phyloP scores from a whole-genome alignment of 2,888 invertebrate genomes.

The Torymus aiolomorphi region DNA sequence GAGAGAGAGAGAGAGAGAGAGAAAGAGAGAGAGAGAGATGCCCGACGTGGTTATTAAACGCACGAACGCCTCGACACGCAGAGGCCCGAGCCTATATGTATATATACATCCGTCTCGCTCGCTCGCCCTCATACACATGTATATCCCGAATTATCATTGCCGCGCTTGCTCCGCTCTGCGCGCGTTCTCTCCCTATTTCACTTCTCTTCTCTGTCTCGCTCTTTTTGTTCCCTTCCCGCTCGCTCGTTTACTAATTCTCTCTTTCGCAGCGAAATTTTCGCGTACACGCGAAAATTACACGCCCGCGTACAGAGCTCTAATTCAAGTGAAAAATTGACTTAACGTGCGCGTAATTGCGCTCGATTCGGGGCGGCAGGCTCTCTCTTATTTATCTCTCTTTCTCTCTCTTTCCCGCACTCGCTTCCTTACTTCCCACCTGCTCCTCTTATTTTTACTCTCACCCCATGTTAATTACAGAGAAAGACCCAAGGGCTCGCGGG shows the following conservation, averaged over 20 bases:
- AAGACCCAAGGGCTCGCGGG: background rate
- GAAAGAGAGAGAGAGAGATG: constrained; percentile 22
- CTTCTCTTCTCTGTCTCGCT: constrained; percentile 27
- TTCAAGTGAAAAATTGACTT: constrained; percentile 40
- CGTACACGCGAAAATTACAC: constrained; percentile 21
- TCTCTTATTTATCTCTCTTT: background rate
- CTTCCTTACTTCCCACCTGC: too few relatives aligned
- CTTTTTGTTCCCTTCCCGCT: constrained; percentile 1
- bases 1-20: background rate
- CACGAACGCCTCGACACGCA: constrained; percentile 59
- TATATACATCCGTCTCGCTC: constrained; percentile 13
- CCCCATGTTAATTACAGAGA: constrained; percentile 1
- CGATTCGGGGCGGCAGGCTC: constrained; percentile 1
- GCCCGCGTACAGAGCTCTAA: constrained; percentile 23
- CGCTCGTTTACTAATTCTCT: constrained; percentile 46
- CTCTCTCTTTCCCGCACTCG: background rate
- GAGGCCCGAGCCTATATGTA: constrained; percentile 20
- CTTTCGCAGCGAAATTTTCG: constrained; percentile 28
- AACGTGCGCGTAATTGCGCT: constrained; percentile 11
- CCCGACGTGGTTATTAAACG: constrained; percentile 60
- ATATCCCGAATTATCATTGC: constrained; percentile 52
- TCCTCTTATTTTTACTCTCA: too few relatives aligned
- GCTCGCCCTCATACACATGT: constrained; percentile 36
- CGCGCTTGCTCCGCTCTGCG: constrained; percentile 27
- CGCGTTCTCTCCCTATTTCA: constrained; percentile 26